Base-by-base conservation (phyloP, 2,888 invertebrate genomes). In the Mayetiola destructor region DNA sequence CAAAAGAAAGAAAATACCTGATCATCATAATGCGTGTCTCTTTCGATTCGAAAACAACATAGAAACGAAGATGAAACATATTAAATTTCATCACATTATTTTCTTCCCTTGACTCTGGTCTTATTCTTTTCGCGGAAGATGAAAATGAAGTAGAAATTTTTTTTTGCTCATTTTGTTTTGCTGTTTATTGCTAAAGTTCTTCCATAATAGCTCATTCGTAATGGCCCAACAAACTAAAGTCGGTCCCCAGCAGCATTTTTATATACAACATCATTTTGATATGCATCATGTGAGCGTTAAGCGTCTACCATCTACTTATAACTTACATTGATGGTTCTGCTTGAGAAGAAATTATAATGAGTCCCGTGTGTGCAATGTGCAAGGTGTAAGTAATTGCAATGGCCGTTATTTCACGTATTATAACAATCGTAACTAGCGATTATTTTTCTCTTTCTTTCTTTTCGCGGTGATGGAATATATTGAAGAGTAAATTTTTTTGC, bases 231-330 rank as follows among this genome's bases (percentile, higher is more conserved):
- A 27, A 48, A 6, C 9, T 39, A 36, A 16, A 10, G 23, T 27
- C 27, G 10, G 16, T 23, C 48, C 27, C 27, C 27, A 9, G 16
- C n/a, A 16, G n/a, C 27, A 27, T 48, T 23, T 27, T n/a, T 4
- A 27, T n/a, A n/a, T n/a, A n/a, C n/a, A n/a, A n/a, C n/a, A n/a
- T n/a, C n/a, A 21, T 16, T 48, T 48, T n/a, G 27, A 48, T 48
- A 48, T 48, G 48, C 48, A 48, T 48, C 48, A 48, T 48, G 48
- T 27, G 16, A 48, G 23, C 48, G 42, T 42, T 14, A n/a, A n/a
- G n/a, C n/a, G n/a, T n/a, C n/a, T n/a, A n/a, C n/a, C n/a, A n/a
- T n/a, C n/a, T n/a, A n/a, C n/a, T n/a, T n/a, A n/a, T n/a, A n/a
- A n/a, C n/a, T n/a, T n/a, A n/a, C n/a, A n/a, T n/a, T 42, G 42